Percentiles rank a stretch among this genome's conserved stretches.
Conservation (phyloP, 2,888 invertebrate genomes). For the Limnephilus rhombicus region DNA sequence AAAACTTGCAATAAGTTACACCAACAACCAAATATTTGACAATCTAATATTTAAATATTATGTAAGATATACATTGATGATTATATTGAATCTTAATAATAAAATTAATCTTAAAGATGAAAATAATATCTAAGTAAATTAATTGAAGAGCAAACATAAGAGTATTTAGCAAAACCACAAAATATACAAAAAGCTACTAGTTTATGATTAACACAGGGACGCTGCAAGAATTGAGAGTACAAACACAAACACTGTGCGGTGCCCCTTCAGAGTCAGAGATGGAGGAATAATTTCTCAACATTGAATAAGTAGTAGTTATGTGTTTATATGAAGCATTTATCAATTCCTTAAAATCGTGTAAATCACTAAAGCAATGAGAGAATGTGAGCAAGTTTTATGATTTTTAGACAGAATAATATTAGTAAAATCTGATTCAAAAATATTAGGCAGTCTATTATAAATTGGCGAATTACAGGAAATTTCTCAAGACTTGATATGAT, state of each 20-base stretch:
- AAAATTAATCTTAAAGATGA: constrained; percentile 15
- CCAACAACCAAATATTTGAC: constrained; percentile 41
- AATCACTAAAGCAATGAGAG: neutral
- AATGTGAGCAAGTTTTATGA: neutral
- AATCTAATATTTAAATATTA: constrained; percentile 41
- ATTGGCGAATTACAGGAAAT: neutral
- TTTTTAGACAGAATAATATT: neutral
- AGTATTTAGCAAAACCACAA: constrained; percentile 34
- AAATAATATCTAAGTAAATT: neutral
- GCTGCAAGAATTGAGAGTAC: neutral
- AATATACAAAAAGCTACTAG: constrained; percentile 9
- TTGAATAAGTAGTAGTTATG: neutral
- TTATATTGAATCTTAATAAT: constrained; percentile 29
- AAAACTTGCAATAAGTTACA: constrained; percentile 34
- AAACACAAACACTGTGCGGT: neutral
- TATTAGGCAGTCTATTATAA: neutral
- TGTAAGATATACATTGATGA: constrained; percentile 30
- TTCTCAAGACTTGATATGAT: constrained; percentile 29
- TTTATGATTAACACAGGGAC: neutral
- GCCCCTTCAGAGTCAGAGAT: neutral
- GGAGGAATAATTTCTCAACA: neutral
- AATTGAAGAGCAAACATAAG: neutral
- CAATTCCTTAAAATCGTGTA: neutral
- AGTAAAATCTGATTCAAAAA: neutral
- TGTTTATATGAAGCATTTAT: constrained; percentile 1